These are phyloP conservation scores for Chrysogorgia sp. DNA, from an alignment of 92 coral and sea anemone species.

Conservation along the genomic window DNA sequence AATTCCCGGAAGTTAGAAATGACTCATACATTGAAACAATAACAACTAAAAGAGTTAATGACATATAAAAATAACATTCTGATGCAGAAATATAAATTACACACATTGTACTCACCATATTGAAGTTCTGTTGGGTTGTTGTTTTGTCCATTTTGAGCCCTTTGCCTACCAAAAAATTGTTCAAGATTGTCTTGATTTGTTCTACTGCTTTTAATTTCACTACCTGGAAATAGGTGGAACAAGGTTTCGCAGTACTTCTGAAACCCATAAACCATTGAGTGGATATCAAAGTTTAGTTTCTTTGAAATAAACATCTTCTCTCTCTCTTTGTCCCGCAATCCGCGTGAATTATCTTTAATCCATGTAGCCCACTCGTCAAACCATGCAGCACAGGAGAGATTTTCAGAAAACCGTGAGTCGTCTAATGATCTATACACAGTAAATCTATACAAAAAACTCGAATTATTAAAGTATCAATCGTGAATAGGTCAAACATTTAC, in stretches of 20 bases:
- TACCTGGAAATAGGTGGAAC: constrained; percentile 45
- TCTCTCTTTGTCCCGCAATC: constrained; percentile 7
- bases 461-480: not conserved
- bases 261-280: constrained; percentile 57
- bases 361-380: constrained; percentile 50
- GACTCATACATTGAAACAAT: too few species aligned
- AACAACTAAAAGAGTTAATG: not conserved
- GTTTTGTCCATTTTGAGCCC: constrained; percentile 60
- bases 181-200: constrained; percentile 60
- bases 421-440: constrained; percentile 37
- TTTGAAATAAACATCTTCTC: constrained; percentile 47
- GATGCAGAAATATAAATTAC: not conserved
- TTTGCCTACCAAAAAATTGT: constrained; percentile 49
- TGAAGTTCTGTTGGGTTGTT: constrained; percentile 60
- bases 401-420: constrained; percentile 53
- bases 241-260: constrained; percentile 33
- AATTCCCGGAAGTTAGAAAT: too few species aligned
- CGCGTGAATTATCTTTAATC: constrained; percentile 7
- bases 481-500: not conserved
- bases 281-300: constrained; percentile 49
- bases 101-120: constrained; percentile 29
- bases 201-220: constrained; percentile 29
- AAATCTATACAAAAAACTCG: not conserved
- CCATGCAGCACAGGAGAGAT: constrained; percentile 41
- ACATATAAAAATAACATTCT: not conserved